Evolutionary conservation across 2,113 vertebrate genomes (phyloP).

Genomic region (Prionailurus bengalensis): DNA sequence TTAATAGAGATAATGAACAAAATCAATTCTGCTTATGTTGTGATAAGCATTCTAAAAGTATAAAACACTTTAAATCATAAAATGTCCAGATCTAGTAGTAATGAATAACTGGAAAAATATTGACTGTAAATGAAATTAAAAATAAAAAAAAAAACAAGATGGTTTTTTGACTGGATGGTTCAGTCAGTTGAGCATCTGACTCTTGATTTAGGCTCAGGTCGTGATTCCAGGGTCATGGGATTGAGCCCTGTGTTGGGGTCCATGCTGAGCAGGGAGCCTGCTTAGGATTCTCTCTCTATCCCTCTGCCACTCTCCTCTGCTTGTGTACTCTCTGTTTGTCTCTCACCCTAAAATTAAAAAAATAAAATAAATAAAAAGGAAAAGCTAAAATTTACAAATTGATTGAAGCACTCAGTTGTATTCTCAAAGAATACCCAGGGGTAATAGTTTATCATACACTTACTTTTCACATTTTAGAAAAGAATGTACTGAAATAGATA

Average conservation of each 20-base stretch:
- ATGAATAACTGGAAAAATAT: background rate
- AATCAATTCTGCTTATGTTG: background rate
- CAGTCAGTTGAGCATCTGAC: no score
- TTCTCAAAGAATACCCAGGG: background rate
- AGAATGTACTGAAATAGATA: background rate
- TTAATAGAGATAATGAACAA: background rate
- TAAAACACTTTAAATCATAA: background rate
- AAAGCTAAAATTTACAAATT: background rate
- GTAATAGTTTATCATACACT: background rate
- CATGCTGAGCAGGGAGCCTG: no score
- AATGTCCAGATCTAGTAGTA: background rate
- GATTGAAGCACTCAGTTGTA: background rate
- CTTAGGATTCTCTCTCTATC: no score
- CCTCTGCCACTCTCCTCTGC: no score
- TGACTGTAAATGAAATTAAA: background rate
- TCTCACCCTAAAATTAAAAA: background rate
- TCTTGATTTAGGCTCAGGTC: no score
- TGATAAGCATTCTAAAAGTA: background rate
- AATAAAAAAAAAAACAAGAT: no score
- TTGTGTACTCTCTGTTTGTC: no score
- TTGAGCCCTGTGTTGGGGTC: no score
- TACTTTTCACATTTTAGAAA: conserved; percentile 46
- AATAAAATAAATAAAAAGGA: background rate
- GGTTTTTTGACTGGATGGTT: no score
- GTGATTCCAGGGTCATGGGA: no score